Evolutionary conservation across 2,888 invertebrate genomes (phyloP), one percentile per base, ranked within the genome.

Genomic region (Pristionchus japonicus): DNA sequence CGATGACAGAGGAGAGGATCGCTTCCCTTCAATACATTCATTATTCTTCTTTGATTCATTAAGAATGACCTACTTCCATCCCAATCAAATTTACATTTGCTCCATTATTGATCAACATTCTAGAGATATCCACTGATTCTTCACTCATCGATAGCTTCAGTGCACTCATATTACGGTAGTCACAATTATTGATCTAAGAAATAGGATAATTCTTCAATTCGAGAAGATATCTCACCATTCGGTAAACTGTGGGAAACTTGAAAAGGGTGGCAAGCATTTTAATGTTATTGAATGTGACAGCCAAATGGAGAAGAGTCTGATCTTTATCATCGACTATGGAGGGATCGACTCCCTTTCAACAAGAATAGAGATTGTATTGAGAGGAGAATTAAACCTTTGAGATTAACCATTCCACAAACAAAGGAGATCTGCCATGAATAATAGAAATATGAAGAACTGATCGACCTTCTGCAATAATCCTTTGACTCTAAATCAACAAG

Each of bases 91-190:
- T 43, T 0, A 83, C 13, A 88, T 87, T 31, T 90, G 84, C 87
- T 90, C 92, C 57, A 90, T 89, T 40, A 90, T 90, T 87, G 91
- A 86, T n/a, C 91, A 92, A 88, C 91, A 91, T n/a, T 91, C 91
- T 49, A 91, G 91, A 1, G 91, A 83, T 52, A 20, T 83, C 82
- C 0, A 52, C 49, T n/a, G 82, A 43, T 27, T 34, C 49, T 49
- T 52, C 49, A 52, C 49, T 83, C 82, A 83, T 83, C 34, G 82
- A 23, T 13, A 83, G 37, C 31, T 83, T 83, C 27, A 83, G 52
- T 37, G 82, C 43, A 43, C 11, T 83, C 82, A 83, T 83, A 34
- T 83, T 83, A 52, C 92, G 11, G 91, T 92, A 17, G 91, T 92
- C 27, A 91, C 87, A 88, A 91, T 91, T 27, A 91, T 92, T 15